Base-by-base conservation (phyloP, 2,797 vertebrate species). In the Esox lucius region DNA sequence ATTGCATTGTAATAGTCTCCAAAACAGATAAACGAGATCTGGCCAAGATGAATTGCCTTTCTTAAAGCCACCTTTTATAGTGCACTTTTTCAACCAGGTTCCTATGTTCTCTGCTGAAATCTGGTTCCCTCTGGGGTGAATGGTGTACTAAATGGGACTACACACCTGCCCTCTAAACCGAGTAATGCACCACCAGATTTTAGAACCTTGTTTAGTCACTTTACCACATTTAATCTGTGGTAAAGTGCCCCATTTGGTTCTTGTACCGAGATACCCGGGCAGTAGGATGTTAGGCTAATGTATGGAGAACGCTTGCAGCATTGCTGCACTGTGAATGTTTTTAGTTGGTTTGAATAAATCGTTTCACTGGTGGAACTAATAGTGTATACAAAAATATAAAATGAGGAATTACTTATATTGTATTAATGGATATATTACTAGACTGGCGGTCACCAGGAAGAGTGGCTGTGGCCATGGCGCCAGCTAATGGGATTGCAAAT, bases 1-100 rank as follows among this genome's bases (percentile, higher is more conserved):
- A 85, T 85, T 86, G 82, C 76, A 69, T 81, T 84, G 80, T 81
- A 78, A 80, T 84, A 33, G 59, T 68, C 70, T 83, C 72, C 71
- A 19, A 42, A 59, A 72, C 61, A 75, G 73, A 81, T 85, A 82
- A 85, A 85, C 53, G 72, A 75, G 68, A 59, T 76, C 76, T 68
- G 61, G 74, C 73, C 69, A 75, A 75, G 84, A 85, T 84, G 75
- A 84, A 84, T 83, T 81, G 78, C 71, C 12, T 74, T 72, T 79
- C 72, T 79, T 75, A 75, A 76, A 31, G 75, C 49, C 48, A 46
- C 48, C 74, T 53, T 53, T 19, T n/a, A 56, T 4, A 56, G 53
- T 22, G 53, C 7, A 9, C 53, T 31, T 31, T 53, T 17, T 53
- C 19, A 7, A n/a, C 16, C 51, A 53, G 51, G 51, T 17, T 19